phyloP scores from a whole-genome alignment of 2,888 invertebrate genomes.

The Eubasilissa splendida region DNA sequence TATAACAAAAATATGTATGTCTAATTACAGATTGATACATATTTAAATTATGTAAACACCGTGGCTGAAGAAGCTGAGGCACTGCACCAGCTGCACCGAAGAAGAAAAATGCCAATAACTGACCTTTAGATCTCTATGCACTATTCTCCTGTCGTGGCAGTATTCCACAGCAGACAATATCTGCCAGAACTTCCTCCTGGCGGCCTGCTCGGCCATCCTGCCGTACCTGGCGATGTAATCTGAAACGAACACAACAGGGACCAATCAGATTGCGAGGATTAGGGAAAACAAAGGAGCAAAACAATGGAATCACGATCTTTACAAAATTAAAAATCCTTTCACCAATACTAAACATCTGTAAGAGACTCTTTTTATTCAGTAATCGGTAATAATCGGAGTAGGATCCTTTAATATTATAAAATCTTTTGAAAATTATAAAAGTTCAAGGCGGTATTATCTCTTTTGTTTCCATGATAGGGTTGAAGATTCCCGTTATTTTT shows the following conservation, averaged over 20 bases:
- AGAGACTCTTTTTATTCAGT: too few species aligned
- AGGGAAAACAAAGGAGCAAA: neutral
- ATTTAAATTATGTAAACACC: too few species aligned
- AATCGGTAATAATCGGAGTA: too few species aligned
- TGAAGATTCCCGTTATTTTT: too few species aligned
- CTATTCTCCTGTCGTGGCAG: constrained; percentile 93
- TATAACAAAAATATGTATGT: too few species aligned
- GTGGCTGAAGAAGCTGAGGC: too few species aligned
- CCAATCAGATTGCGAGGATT: constrained; percentile 2
- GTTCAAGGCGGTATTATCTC: too few species aligned
- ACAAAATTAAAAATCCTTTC: neutral
- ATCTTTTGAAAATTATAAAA: too few species aligned
- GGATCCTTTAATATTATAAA: too few species aligned
- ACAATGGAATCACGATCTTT: constrained; percentile 9
- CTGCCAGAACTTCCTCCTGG: constrained; percentile 95
- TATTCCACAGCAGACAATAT: constrained; percentile 97
- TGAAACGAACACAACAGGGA: constrained; percentile 63
- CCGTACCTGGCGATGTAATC: constrained; percentile 95
- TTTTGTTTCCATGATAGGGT: too few species aligned
- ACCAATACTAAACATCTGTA: neutral
- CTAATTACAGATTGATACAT: too few species aligned
- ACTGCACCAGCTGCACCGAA: too few species aligned
- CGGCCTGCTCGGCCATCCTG: constrained; percentile 94
- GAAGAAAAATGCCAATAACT: constrained; percentile 49
- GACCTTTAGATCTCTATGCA: constrained; percentile 96